A percentile compares a stretch with the other conserved stretches of the same genome.
These are phyloP conservation scores for Buceros bicornis DNA, from an alignment of 2,797 vertebrate species.

Conservation along the genomic window DNA sequence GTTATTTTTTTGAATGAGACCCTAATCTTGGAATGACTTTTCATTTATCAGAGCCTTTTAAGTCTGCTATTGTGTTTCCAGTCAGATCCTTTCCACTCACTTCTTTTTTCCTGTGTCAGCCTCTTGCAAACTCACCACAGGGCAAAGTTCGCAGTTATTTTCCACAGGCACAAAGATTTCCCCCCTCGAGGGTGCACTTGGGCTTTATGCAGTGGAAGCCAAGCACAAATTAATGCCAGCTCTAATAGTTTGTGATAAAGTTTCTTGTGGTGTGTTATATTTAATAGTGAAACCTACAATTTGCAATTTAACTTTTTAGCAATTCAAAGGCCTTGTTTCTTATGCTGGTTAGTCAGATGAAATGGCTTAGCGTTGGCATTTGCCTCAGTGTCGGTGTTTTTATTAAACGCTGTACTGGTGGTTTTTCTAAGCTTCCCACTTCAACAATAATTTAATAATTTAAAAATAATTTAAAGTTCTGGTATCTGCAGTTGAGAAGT, in stretches of 20 bases:
- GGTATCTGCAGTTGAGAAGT: not conserved
- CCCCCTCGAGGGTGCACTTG: slow-evolving; percentile 34
- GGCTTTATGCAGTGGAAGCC: slow-evolving; percentile 19
- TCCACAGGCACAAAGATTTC: slow-evolving; percentile 40
- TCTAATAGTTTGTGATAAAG: not conserved
- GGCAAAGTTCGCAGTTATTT: slow-evolving; percentile 52
- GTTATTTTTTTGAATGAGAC: slow-evolving; percentile 65
- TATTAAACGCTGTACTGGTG: not conserved
- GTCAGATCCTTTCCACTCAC: slow-evolving; percentile 51
- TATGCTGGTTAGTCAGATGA: not conserved
- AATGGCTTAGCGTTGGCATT: not conserved
- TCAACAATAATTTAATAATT: not conserved
- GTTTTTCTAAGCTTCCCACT: not conserved
- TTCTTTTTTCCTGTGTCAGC: slow-evolving; percentile 49
- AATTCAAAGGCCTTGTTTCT: slow-evolving; percentile 3
- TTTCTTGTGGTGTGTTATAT: not conserved
- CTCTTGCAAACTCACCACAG: slow-evolving; percentile 5
- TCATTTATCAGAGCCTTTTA: slow-evolving; percentile 66
- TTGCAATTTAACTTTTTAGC: slow-evolving; percentile 4
- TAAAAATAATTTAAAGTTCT: not conserved
- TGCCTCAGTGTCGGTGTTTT: not conserved
- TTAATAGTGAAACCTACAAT: not conserved
- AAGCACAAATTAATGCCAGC: slow-evolving; percentile 22
- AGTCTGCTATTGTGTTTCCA: slow-evolving; percentile 63
- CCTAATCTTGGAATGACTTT: slow-evolving; percentile 63